phyloP scores from a whole-genome alignment of 2,113 vertebrate species.

The Shinisaurus crocodilurus region DNA sequence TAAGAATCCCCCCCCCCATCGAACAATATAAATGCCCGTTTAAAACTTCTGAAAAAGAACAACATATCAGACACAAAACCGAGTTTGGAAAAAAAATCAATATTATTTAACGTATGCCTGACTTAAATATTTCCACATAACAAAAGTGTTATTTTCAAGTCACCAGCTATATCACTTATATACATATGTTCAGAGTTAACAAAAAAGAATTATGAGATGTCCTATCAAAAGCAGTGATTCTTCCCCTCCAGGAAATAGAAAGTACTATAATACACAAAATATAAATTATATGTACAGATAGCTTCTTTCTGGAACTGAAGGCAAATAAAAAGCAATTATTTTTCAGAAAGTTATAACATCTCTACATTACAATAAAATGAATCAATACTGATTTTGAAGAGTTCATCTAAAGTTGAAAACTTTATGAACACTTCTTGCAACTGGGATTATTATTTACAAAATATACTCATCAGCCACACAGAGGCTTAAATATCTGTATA shows the following conservation, averaged over 20 bases:
- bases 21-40: neutral
- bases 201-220: conserved; percentile 68
- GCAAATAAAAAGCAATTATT: conserved; percentile 65
- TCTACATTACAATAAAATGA: conserved; percentile 64
- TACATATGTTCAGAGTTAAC: conserved; percentile 74
- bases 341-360: conserved; percentile 63
- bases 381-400: conserved; percentile 62
- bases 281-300: conserved; percentile 72
- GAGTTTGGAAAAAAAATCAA: conserved; percentile 77
- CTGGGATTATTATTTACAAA: conserved; percentile 78
- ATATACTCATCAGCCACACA: conserved; percentile 76
- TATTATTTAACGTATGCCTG: conserved; percentile 84
- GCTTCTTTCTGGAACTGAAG: conserved; percentile 52
- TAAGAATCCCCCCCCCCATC: neutral
- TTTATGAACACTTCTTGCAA: conserved; percentile 56
- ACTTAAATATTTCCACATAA: conserved; percentile 87
- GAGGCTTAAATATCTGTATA: conserved; percentile 75
- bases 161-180: conserved; percentile 75
- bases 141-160: conserved; percentile 78
- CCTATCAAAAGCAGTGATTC: conserved; percentile 71
- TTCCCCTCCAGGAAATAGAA: conserved; percentile 60
- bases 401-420: conserved; percentile 57
- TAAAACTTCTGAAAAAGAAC: conserved; percentile 53
- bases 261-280: conserved; percentile 68
- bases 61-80: conserved; percentile 71